Conservation (phyloP, 92 coral and sea anemone genomes). For the Epizoanthus fatuus region DNA sequence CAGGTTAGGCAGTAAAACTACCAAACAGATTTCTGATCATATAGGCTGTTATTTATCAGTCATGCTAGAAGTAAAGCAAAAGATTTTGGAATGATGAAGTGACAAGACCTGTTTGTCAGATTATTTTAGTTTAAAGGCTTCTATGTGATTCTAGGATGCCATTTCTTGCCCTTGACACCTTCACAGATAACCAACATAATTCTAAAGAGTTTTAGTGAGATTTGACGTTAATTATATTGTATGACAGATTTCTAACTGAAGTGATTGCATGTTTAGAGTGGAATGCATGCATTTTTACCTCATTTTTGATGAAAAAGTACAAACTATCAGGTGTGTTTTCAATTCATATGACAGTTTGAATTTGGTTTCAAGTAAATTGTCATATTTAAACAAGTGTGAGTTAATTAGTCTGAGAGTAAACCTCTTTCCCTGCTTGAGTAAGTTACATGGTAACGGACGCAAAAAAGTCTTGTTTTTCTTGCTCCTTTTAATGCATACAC, state of each 20-base stretch:
- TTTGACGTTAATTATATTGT: no score
- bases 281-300: background rate
- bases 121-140: no score
- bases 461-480: background rate
- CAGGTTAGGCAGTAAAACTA: constrained; percentile 22
- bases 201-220: no score
- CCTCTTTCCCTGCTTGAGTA: background rate
- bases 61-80: no score
- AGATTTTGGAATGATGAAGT: background rate
- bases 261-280: no score
- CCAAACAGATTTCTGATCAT: background rate
- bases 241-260: background rate
- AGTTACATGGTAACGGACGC: background rate
- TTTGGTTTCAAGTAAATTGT: background rate
- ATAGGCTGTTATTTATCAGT: no score
- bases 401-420: background rate
- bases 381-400: background rate
- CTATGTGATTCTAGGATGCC: no score
- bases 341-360: background rate
- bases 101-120: no score
- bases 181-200: no score
- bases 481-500: no score
- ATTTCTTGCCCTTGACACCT: no score
- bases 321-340: background rate
- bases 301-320: background rate